A percentile compares a stretch with the other conserved stretches of the same genome.
These are phyloP conservation scores for Lagodon rhomboides DNA, from an alignment of 2,797 vertebrate species.

Conservation along the genomic window DNA sequence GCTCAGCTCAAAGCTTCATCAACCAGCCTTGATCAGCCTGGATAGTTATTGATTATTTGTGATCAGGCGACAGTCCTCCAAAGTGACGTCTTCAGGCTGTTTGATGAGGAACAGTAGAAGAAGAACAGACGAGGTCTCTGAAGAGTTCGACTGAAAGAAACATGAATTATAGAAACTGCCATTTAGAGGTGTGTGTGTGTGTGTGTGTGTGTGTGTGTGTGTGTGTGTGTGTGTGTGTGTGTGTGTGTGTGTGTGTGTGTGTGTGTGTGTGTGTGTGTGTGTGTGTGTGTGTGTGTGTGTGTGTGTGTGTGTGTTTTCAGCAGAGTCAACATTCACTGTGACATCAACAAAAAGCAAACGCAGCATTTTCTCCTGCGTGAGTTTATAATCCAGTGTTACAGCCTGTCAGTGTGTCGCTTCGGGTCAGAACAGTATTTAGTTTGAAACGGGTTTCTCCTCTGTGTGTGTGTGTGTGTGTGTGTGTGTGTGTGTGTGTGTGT, in stretches of 20 bases:
- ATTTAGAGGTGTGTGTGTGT: too few species aligned
- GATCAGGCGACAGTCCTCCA: too few species aligned
- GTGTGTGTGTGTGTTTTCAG: neutral
- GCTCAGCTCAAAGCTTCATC: too few species aligned
- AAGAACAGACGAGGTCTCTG: too few species aligned
- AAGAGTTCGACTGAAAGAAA: too few species aligned
- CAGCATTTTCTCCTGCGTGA: neutral
- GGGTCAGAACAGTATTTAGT: neutral
- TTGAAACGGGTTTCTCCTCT: neutral
- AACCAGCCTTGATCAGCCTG: too few species aligned
- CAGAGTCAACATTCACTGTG: constrained; percentile 24
- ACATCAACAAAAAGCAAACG: constrained; percentile 22
- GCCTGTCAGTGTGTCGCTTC: neutral
- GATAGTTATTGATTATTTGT: neutral
- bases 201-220: too few species aligned
- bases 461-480: neutral
- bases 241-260: neutral
- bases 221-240: too few species aligned
- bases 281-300: constrained; percentile 16
- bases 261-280: too few species aligned
- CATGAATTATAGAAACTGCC: too few species aligned
- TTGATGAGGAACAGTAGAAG: neutral
- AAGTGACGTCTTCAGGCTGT: neutral
- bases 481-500: neutral
- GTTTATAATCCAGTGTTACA: neutral